These are phyloP conservation scores for Scortum barcoo DNA, from an alignment of 2,113 vertebrate species.

Conservation along the genomic window DNA sequence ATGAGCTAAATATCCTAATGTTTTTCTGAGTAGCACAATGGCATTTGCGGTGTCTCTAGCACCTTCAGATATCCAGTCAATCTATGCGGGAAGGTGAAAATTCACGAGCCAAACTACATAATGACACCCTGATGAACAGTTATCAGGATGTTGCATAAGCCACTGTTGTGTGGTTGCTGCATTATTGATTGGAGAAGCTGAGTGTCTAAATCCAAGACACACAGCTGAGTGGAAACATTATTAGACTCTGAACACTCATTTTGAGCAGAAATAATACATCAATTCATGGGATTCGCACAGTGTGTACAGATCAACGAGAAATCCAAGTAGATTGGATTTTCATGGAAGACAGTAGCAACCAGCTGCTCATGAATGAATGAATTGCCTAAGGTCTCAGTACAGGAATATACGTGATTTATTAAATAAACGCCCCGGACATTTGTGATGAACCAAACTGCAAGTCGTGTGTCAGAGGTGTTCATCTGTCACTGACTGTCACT, in stretches of 20 bases:
- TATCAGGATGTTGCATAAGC: constrained; percentile 19
- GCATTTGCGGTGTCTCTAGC: constrained; percentile 23
- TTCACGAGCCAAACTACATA: constrained; percentile 11
- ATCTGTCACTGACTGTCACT: background rate
- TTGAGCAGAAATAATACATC: constrained; percentile 2
- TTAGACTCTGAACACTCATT: background rate
- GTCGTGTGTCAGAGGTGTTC: background rate
- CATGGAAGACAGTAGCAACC: background rate
- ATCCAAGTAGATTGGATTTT: background rate
- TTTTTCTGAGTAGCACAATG: constrained; percentile 6
- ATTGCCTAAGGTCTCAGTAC: background rate
- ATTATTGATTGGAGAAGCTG: constrained; percentile 56
- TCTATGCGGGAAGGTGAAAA: constrained; percentile 12
- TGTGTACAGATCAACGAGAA: constrained; percentile 15
- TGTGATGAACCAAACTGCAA: no score
- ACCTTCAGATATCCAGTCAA: constrained; percentile 2
- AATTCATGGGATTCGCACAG: background rate
- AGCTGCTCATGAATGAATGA: constrained; percentile 5
- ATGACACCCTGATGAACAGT: constrained; percentile 24
- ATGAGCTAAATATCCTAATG: background rate
- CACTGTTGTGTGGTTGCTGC: background rate
- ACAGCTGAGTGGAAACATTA: constrained; percentile 22
- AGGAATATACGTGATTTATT: no score
- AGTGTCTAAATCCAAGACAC: constrained; percentile 34
- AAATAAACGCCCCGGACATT: no score